Percentiles rank a stretch among this genome's conserved stretches.
These are phyloP conservation scores for Macquaria australasica DNA, from an alignment of 2,113 vertebrate genomes.

Conservation along the genomic window DNA sequence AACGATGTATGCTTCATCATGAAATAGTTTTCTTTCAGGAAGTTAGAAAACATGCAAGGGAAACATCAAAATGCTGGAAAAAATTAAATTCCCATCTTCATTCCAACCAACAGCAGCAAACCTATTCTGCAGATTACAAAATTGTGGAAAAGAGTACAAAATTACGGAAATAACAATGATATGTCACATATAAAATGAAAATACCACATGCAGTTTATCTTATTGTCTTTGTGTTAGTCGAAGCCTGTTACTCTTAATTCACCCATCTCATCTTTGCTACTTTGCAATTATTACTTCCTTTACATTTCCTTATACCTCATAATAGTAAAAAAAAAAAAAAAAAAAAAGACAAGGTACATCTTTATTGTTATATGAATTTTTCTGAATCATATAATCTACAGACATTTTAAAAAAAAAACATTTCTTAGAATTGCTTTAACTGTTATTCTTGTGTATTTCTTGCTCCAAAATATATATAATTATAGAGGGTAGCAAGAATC, in stretches of 20 bases:
- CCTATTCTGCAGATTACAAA: not conserved
- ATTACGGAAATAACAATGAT: not conserved
- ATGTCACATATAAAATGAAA: not conserved
- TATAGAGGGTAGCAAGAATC: too few relatives aligned
- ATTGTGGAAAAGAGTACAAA: not conserved
- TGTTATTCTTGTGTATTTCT: too few relatives aligned
- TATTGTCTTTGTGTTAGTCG: not conserved
- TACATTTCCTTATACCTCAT: too few relatives aligned
- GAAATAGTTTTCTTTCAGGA: not conserved
- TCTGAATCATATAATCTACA: too few relatives aligned
- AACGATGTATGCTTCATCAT: not conserved
- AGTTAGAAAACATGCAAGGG: not conserved
- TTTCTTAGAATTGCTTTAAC: too few relatives aligned
- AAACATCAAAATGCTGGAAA: not conserved
- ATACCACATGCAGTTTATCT: not conserved
- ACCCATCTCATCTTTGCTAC: not conserved
- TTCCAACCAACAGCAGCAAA: not conserved
- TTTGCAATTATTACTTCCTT: not conserved
- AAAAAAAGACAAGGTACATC: too few relatives aligned
- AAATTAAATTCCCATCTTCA: not conserved
- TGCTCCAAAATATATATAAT: too few relatives aligned
- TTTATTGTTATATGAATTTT: too few relatives aligned
- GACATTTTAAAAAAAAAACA: too few relatives aligned
- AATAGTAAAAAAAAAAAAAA: too few relatives aligned
- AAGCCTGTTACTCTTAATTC: not conserved